Evolutionary conservation across 2,113 vertebrate species (phyloP), one percentile per base, ranked within the genome.

Genomic region (Rhinolophus sinicus): DNA sequence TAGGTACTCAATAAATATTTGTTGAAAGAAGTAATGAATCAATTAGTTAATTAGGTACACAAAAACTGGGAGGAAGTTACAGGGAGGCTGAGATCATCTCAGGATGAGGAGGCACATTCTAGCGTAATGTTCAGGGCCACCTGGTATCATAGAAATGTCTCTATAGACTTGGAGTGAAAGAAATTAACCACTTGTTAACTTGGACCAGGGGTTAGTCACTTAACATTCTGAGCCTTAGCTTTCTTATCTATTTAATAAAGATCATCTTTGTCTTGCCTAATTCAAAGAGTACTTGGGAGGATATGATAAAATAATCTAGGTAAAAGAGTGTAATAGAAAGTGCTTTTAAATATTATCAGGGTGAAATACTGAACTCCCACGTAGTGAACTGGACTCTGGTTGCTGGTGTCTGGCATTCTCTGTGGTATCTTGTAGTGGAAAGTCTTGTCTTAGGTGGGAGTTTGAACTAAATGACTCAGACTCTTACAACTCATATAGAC

Each of bases 391-490:
- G 47, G 47, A 50, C 13, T 19, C 58, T 50, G 47, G 47, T 11
- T 47, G 28, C 56, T 88, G 62, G n/a, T 73, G 8, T 8, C 22
- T 10, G 22, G 56, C 38, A n/a, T 11, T 88, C 2, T 81, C 35
- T 69, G 67, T 60, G 26, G 14, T 52, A 28, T 33, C 72, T 80
- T 33, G 0, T 44, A 67, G 33, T 77, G 7, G 60, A 76, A 50
- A 93, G 33, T 93, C 28, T 90, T 95, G 40, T 90, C 19, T 52
- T 88, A 70, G 89, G 44, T 83, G 44, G 54, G 52, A 85, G 52
- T 90, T 92, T 96, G 54, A 95, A 73, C 69, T n/a, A 72, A 96
- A 64, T 84, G 52, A 52, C 40, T 96, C 81, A 86, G 4, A 95
- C 73, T 9, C 35, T 64, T 94, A 70, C 14, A 40, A 16, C 83